A percentile compares a stretch with the other conserved stretches of the same genome.
Evolutionary conservation across 1,140 invertebrate species (phyloP).

Genomic region (Campoletis sonorensis): DNA sequence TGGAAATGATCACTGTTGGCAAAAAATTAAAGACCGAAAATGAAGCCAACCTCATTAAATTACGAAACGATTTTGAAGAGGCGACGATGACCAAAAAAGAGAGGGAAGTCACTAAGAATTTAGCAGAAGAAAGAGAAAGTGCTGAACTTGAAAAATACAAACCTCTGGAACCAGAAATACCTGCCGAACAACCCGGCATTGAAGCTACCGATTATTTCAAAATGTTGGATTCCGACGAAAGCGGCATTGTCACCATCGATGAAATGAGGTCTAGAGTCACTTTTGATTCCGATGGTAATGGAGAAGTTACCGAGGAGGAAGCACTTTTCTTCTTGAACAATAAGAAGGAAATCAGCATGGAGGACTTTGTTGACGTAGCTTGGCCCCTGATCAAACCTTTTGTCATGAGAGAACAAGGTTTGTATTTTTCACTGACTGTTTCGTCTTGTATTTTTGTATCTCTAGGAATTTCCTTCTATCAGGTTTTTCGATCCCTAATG

Average conservation of each 20-base stretch:
- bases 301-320: constrained; percentile 90
- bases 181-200: constrained; percentile 77
- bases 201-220: constrained; percentile 86
- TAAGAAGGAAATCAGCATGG: constrained; percentile 82
- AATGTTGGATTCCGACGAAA: constrained; percentile 86
- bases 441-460: constrained; percentile 27
- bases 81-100: constrained; percentile 84
- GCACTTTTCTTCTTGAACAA: constrained; percentile 88
- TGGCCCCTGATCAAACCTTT: constrained; percentile 90
- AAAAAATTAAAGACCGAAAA: constrained; percentile 86
- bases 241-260: constrained; percentile 84
- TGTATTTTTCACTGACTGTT: constrained; percentile 50
- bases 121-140: constrained; percentile 85
- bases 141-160: constrained; percentile 87
- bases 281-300: constrained; percentile 94
- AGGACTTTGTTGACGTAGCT: constrained; percentile 83
- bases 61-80: constrained; percentile 85
- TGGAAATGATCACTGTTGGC: constrained; percentile 87
- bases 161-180: constrained; percentile 81
- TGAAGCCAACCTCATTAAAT: constrained; percentile 81
- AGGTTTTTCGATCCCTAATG: too few relatives aligned
- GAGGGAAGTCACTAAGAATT: constrained; percentile 84
- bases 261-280: constrained; percentile 87
- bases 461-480: neutral
- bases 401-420: constrained; percentile 84